phyloP scores from a whole-genome alignment of 2,888 invertebrate species.

The Pseudococcus jackbeardsleyi region DNA sequence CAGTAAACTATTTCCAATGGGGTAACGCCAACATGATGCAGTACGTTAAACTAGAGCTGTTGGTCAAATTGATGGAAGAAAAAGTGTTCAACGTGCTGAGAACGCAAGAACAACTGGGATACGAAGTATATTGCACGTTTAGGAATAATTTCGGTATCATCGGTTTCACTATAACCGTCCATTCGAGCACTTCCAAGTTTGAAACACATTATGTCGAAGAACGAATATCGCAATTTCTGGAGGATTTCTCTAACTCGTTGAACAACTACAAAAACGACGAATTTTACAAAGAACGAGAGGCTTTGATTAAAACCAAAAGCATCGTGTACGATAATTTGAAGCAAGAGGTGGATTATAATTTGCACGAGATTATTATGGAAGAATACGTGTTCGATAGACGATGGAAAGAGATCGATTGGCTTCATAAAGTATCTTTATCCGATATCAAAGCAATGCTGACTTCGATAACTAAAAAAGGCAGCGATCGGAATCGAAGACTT shows the following conservation, averaged over 20 bases:
- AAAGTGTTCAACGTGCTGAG: conserved; percentile 88
- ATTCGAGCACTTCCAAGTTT: conserved; percentile 57
- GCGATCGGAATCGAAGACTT: conserved; percentile 55
- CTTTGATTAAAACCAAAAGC: conserved; percentile 60
- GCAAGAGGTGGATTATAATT: conserved; percentile 56
- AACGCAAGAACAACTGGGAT: conserved; percentile 91
- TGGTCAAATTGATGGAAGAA: conserved; percentile 83
- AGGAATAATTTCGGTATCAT: conserved; percentile 58
- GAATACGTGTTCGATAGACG: conserved; percentile 58
- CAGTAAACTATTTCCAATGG: conserved; percentile 89
- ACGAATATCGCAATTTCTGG: conserved; percentile 55
- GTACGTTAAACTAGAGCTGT: conserved; percentile 66
- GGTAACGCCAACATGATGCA: conserved; percentile 72
- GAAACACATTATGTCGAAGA: conserved; percentile 54
- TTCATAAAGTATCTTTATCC: conserved; percentile 43
- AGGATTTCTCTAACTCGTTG: conserved; percentile 28
- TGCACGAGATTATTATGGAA: conserved; percentile 56
- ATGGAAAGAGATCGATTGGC: conserved; percentile 61
- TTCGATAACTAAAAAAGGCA: conserved; percentile 52
- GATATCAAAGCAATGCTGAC: conserved; percentile 44
- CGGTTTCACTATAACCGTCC: conserved; percentile 62
- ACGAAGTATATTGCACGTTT: conserved; percentile 77
- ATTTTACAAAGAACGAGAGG: conserved; percentile 59
- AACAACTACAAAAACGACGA: conserved; percentile 48
- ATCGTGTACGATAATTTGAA: conserved; percentile 59